phyloP scores from a whole-genome alignment of 2,797 vertebrate genomes.

The Macrochelys suwanniensis region DNA sequence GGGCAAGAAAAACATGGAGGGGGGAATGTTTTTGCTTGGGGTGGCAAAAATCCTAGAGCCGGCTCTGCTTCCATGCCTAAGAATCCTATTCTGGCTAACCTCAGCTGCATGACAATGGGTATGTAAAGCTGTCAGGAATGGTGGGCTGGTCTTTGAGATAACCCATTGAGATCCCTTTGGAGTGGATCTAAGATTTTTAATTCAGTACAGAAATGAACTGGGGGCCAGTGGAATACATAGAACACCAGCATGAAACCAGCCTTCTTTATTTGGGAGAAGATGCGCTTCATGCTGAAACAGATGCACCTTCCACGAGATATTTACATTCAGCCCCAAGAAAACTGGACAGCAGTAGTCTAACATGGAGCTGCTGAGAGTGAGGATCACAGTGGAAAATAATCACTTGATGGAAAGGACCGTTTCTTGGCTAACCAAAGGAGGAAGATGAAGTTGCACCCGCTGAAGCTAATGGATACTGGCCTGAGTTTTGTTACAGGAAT shows the following conservation, averaged over 20 bases:
- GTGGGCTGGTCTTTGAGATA: neutral
- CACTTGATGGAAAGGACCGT: neutral
- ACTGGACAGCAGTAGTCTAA: constrained; percentile 28
- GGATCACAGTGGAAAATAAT: constrained; percentile 26
- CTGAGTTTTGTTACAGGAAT: neutral
- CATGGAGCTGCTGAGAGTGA: constrained; percentile 23
- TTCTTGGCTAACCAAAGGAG: neutral
- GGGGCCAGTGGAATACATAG: neutral
- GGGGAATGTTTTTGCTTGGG: too few relatives aligned
- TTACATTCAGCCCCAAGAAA: constrained; percentile 29
- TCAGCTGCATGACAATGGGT: neutral
- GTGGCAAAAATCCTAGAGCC: too few relatives aligned
- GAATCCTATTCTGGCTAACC: neutral
- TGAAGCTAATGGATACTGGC: neutral
- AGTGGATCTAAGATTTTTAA: neutral
- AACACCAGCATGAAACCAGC: neutral
- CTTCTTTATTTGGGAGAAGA: accelerated
- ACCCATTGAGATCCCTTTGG: neutral
- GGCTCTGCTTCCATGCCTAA: neutral
- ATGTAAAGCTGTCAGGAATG: neutral
- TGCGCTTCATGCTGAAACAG: constrained; percentile 11
- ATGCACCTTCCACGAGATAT: constrained; percentile 3
- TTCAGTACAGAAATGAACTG: constrained; percentile 5
- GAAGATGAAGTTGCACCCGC: neutral
- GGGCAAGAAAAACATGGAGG: too few relatives aligned